These are phyloP conservation scores for Semaprochilodus insignis DNA, from an alignment of 2,797 vertebrate genomes.

Conservation along the genomic window DNA sequence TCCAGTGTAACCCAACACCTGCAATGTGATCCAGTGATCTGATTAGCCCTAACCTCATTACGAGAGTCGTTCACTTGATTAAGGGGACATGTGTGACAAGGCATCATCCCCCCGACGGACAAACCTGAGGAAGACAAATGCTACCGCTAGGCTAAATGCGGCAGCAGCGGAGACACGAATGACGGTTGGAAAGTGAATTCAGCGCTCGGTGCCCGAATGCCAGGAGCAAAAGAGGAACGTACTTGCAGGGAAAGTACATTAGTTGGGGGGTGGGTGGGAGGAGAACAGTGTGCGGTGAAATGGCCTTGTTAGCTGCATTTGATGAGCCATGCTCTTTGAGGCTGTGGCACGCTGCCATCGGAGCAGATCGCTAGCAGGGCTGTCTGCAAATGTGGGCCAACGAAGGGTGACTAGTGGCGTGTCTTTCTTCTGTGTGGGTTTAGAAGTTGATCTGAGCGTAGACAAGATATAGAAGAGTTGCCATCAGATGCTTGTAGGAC, in stretches of 20 bases:
- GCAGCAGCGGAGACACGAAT: neutral
- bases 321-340: slow-evolving; percentile 13
- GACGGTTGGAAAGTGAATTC: neutral
- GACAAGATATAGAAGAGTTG: neutral
- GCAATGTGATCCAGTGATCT: slow-evolving; percentile 7
- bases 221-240: slow-evolving; percentile 14
- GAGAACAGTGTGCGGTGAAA: neutral
- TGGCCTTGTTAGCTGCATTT: slow-evolving; percentile 41
- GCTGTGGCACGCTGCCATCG: slow-evolving; percentile 34
- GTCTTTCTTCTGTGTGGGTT: slow-evolving; percentile 5
- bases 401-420: slow-evolving; percentile 24
- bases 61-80: slow-evolving; percentile 9
- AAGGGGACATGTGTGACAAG: neutral
- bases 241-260: slow-evolving; percentile 11
- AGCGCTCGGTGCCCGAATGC: neutral
- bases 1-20: slow-evolving; percentile 29
- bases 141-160: neutral
- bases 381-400: slow-evolving; percentile 33
- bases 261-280: neutral
- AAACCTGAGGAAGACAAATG: neutral
- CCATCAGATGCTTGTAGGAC: neutral
- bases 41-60: slow-evolving; percentile 19
- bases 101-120: neutral
- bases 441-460: neutral
- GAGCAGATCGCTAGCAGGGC: slow-evolving; percentile 26